Evolutionary conservation across 2,888 invertebrate genomes (phyloP).

Genomic region (Phytoseiulus persimilis): DNA sequence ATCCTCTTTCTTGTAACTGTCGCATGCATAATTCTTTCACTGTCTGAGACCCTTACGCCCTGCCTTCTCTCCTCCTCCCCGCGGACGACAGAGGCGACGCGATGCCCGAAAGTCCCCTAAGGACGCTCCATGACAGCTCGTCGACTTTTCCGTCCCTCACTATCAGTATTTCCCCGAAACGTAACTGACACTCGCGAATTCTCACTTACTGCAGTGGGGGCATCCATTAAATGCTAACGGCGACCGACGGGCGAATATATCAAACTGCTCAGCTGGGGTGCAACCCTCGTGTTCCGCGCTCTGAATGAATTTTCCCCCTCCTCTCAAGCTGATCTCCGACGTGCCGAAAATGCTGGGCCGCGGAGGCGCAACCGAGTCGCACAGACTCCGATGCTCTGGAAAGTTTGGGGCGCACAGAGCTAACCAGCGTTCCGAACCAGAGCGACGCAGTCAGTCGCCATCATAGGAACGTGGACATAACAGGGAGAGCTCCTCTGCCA

Average conservation of each 20-base stretch:
- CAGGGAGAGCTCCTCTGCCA: too few relatives aligned
- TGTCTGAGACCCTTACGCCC: background rate
- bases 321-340: background rate
- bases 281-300: background rate
- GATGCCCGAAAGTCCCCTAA: background rate
- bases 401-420: too few relatives aligned
- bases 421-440: too few relatives aligned
- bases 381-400: too few relatives aligned
- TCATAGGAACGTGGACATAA: too few relatives aligned
- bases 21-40: background rate
- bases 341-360: too few relatives aligned
- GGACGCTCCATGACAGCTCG: background rate
- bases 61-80: background rate
- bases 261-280: background rate
- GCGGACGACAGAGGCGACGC: background rate
- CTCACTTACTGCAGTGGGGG: background rate
- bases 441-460: too few relatives aligned
- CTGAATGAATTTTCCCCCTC: background rate
- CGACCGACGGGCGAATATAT: background rate
- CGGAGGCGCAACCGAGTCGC: too few relatives aligned
- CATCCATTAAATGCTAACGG: background rate
- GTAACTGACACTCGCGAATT: background rate
- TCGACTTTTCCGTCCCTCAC: background rate
- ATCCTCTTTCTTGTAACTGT: conserved; percentile 5
- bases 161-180: background rate